Evolutionary conservation across 2,113 vertebrate genomes (phyloP), one percentile per base, ranked within the genome.

Genomic region (Pteruthius melanotis): DNA sequence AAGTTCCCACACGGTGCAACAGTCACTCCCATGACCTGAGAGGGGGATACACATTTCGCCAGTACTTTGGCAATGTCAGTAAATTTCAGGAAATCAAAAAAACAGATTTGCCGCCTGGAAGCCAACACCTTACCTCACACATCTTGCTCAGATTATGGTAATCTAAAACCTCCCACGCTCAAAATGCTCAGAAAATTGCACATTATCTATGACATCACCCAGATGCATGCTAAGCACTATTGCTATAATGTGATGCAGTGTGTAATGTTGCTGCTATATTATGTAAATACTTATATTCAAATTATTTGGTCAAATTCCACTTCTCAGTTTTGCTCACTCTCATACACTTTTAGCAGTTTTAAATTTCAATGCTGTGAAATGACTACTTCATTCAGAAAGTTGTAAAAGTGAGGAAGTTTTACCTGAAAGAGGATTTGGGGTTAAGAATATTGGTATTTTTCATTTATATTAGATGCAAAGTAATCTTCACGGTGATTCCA

Each of bases 61-160:
- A 59, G 37, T 22, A 45, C 31, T 77, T 80, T 66, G 66, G 40
- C 50, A 87, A 45, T 3, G 1, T 37, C 77, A 59, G 35, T n/a
- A 65, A 11, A 78, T 49, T 64, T 90, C 88, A 93, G 66, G 63
- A 92, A 93, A 88, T 16, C 28, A 35, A 63, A 80, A 93, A 56
- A 92, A 4, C 47, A 54, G 40, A 63, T 77, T 63, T 66, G 24
- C 61, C 50, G 70, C 37, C 64, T 64, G 60, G 49, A 90, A 91
- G 72, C 33, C 60, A 90, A 50, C 50, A 83, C 70, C n/a, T 56
- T 56, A 82, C 27, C 24, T 77, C 49, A 54, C n/a, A 50, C 47
- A 61, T 50, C 88, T 90, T 88, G 68, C 79, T 80, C 45, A 45
- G 23, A 33, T 79, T 79, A 65, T 1, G 8, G 33, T 57, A 88